Percentiles rank a stretch among this genome's conserved stretches.
These are phyloP conservation scores for Dione juno DNA, from an alignment of 2,888 invertebrate species.

Conservation along the genomic window DNA sequence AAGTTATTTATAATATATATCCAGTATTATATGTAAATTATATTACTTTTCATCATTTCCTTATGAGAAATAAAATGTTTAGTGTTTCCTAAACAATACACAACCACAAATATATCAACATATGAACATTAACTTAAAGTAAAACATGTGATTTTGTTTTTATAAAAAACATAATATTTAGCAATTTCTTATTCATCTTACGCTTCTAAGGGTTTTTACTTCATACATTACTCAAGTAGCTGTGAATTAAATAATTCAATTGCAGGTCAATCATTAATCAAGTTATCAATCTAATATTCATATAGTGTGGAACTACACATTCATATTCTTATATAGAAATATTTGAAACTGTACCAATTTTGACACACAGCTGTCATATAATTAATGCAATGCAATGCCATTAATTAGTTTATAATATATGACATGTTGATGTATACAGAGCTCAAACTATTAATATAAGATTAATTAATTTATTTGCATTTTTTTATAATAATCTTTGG, in stretches of 20 bases:
- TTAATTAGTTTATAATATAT: no score
- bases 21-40: no score
- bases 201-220: no score
- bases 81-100: background rate
- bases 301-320: background rate
- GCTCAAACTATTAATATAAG: background rate
- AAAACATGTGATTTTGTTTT: background rate
- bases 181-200: background rate
- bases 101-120: slow-evolving; percentile 4
- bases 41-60: background rate
- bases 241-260: background rate
- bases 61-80: background rate
- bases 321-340: background rate
- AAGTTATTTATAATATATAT: no score
- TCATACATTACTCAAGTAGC: background rate
- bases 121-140: background rate
- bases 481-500: slow-evolving; percentile 75
- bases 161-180: background rate
- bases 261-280: background rate
- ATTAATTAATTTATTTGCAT: slow-evolving; percentile 57
- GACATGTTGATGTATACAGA: background rate
- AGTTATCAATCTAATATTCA: background rate
- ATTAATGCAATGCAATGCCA: no score
- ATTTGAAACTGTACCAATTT: background rate
- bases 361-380: background rate